A percentile compares a stretch with the other conserved stretches of the same genome.
Conservation (phyloP, 2,888 invertebrate species). For the Melieria omissa region DNA sequence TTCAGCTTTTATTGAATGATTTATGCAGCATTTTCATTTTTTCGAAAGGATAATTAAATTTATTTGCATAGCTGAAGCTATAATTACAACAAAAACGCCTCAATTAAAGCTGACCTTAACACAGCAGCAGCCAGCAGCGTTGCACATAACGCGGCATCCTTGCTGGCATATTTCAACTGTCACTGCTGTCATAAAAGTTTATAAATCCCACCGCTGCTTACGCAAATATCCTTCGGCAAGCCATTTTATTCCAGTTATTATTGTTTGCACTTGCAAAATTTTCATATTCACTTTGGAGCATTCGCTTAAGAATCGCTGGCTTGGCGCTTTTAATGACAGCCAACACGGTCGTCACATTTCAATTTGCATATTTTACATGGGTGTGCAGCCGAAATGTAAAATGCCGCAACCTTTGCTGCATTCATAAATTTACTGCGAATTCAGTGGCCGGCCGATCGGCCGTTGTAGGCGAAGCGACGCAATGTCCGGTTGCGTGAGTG, state of each 20-base stretch:
- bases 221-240: constrained; percentile 25
- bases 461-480: neutral
- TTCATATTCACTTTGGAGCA: neutral
- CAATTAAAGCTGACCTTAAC: neutral
- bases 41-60: no score
- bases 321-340: constrained; percentile 5
- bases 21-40: no score
- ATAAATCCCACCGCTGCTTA: constrained; percentile 17
- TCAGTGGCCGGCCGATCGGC: neutral
- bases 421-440: neutral
- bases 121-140: constrained; percentile 1
- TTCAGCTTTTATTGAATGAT: no score
- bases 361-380: neutral
- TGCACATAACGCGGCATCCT: neutral
- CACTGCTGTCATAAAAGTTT: constrained; percentile 29
- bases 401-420: constrained; percentile 9
- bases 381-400: constrained; percentile 20
- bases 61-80: no score
- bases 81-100: no score
- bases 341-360: neutral
- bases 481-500: no score
- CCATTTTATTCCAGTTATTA: constrained; percentile 20
- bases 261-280: neutral
- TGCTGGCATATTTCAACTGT: neutral
- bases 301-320: neutral